These are phyloP conservation scores for Siniperca obscura DNA, from an alignment of 2,797 vertebrate species.

Conservation along the genomic window DNA sequence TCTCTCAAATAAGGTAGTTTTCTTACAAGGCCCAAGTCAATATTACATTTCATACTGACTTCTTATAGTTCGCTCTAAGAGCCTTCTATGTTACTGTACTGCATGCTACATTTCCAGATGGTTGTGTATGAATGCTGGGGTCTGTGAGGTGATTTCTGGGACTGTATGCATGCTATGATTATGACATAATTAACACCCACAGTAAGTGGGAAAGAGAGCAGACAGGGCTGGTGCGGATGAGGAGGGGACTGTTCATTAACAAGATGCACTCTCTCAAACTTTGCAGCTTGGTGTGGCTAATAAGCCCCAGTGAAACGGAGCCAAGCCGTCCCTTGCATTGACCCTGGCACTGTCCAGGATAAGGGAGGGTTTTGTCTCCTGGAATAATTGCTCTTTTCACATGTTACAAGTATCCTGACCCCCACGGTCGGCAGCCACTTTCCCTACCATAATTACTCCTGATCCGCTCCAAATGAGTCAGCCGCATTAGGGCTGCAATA, in stretches of 20 bases:
- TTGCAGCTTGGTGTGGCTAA: constrained; percentile 85
- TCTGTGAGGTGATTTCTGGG: constrained; percentile 81
- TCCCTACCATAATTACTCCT: constrained; percentile 88
- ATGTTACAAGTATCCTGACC: constrained; percentile 90
- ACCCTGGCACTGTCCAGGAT: constrained; percentile 85
- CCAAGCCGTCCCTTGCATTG: constrained; percentile 82
- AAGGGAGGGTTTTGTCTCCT: constrained; percentile 88
- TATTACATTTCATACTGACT: constrained; percentile 72
- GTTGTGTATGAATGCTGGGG: constrained; percentile 80
- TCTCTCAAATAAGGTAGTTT: constrained; percentile 62
- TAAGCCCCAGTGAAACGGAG: constrained; percentile 86
- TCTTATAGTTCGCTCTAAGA: constrained; percentile 61
- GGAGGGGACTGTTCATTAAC: constrained; percentile 85
- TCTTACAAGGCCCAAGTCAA: constrained; percentile 70
- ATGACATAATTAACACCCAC: constrained; percentile 86
- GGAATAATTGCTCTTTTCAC: constrained; percentile 92
- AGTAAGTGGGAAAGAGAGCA: constrained; percentile 77
- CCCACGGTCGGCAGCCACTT: constrained; percentile 85
- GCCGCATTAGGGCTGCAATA: constrained; percentile 86
- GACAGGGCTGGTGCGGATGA: constrained; percentile 73
- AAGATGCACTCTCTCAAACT: constrained; percentile 86
- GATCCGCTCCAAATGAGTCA: constrained; percentile 88
- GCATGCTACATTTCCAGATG: constrained; percentile 79
- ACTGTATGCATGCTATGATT: constrained; percentile 83
- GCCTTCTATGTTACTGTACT: constrained; percentile 71